phyloP scores from a whole-genome alignment of 2,797 vertebrate species.

The Fringilla coelebs region DNA sequence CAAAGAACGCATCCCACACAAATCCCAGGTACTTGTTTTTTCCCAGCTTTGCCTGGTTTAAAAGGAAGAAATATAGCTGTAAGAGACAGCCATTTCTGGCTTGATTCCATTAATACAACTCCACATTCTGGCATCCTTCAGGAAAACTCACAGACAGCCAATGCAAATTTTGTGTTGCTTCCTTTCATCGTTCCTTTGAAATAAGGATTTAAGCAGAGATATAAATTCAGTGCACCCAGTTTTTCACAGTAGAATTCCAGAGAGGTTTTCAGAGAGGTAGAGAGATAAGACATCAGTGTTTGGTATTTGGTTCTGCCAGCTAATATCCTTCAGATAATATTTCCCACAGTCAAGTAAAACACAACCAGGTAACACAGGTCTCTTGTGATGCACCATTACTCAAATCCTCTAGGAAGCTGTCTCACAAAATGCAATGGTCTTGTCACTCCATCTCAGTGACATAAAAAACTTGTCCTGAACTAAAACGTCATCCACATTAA shows the following conservation, averaged over 20 bases:
- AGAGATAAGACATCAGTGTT: neutral
- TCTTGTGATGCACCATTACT: neutral
- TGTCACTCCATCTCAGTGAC: neutral
- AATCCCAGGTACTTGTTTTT: neutral
- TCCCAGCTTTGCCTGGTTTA: neutral
- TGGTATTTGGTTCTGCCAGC: neutral
- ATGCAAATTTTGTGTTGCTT: neutral
- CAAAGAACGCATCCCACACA: neutral
- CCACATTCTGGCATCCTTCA: neutral
- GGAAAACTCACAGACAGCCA: neutral
- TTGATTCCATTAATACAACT: neutral
- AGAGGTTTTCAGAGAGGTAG: neutral
- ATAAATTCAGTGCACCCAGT: neutral
- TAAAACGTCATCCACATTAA: neutral
- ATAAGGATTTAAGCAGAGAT: neutral
- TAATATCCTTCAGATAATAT: neutral
- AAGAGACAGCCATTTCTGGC: neutral
- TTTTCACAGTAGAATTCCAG: neutral
- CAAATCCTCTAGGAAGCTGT: neutral
- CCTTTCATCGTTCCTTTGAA: neutral
- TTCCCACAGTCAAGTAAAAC: neutral
- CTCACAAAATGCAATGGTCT: neutral
- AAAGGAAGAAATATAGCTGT: neutral
- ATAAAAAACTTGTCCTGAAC: neutral
- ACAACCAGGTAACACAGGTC: neutral